phyloP scores from a whole-genome alignment of 2,888 invertebrate species.

The Rhyacophila evoluta region DNA sequence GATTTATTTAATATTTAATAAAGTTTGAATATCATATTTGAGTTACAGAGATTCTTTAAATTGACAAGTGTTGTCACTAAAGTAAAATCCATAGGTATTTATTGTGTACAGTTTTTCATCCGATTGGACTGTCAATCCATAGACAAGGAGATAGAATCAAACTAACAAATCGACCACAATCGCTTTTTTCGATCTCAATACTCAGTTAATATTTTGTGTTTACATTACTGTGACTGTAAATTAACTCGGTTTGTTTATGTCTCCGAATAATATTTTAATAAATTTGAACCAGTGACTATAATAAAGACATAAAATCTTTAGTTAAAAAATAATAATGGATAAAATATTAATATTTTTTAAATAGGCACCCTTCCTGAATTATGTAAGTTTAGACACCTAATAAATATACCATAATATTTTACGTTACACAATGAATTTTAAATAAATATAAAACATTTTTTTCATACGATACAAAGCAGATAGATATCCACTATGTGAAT shows the following conservation, averaged over 20 bases:
- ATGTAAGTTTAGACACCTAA: too few relatives aligned
- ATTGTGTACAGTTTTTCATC: background rate
- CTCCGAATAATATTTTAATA: background rate
- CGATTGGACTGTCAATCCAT: conserved; percentile 17
- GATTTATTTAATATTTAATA: too few relatives aligned
- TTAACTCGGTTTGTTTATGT: conserved; percentile 7
- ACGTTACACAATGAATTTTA: too few relatives aligned
- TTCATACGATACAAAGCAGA: too few relatives aligned
- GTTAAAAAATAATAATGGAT: too few relatives aligned
- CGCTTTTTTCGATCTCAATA: background rate
- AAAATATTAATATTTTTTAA: too few relatives aligned
- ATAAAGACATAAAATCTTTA: background rate
- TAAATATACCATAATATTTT: too few relatives aligned
- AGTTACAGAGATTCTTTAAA: background rate
- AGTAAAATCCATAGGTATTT: background rate
- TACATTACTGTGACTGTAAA: conserved; percentile 14
- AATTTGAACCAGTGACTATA: background rate
- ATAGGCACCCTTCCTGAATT: too few relatives aligned
- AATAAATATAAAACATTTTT: too few relatives aligned
- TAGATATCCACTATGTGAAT: too few relatives aligned
- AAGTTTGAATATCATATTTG: background rate
- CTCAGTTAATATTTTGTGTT: background rate
- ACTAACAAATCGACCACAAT: conserved; percentile 6
- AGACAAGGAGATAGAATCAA: conserved; percentile 8
- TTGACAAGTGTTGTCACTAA: conserved; percentile 24